phyloP scores from a whole-genome alignment of 2,797 vertebrate genomes.

The Margarornis squamiger region DNA sequence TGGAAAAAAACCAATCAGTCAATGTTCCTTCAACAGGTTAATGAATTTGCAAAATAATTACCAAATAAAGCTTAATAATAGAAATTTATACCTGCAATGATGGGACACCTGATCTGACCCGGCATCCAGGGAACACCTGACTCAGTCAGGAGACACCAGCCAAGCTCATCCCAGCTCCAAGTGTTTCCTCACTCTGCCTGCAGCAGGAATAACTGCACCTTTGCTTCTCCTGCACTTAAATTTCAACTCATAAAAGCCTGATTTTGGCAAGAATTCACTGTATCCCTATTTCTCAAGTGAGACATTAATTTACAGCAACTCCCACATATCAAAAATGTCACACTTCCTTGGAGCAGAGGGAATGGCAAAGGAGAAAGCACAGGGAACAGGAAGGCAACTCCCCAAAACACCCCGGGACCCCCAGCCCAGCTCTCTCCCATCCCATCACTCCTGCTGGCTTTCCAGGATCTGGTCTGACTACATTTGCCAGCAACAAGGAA shows the following conservation, averaged over 20 bases:
- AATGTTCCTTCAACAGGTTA: neutral
- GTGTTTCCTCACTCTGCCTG: neutral
- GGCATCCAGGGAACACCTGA: rapidly evolving
- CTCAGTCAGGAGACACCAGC: neutral
- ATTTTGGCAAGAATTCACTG: neutral
- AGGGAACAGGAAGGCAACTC: neutral
- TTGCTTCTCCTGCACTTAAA: neutral
- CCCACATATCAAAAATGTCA: neutral
- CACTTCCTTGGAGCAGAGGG: neutral
- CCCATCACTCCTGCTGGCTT: rapidly evolving
- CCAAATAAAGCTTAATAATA: neutral
- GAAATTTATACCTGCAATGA: neutral
- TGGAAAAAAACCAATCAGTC: too few relatives aligned
- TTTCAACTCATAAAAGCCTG: neutral
- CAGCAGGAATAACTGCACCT: neutral
- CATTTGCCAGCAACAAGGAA: neutral
- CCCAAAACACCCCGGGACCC: neutral
- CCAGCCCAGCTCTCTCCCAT: neutral
- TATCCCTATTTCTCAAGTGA: neutral
- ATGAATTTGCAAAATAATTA: neutral
- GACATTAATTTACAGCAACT: neutral
- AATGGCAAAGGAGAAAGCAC: neutral
- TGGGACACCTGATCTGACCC: rapidly evolving
- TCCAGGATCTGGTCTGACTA: neutral
- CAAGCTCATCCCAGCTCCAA: neutral